Evolutionary conservation across 2,113 vertebrate species (phyloP), one percentile per base, ranked within the genome.

Genomic region (Equus przewalskii): DNA sequence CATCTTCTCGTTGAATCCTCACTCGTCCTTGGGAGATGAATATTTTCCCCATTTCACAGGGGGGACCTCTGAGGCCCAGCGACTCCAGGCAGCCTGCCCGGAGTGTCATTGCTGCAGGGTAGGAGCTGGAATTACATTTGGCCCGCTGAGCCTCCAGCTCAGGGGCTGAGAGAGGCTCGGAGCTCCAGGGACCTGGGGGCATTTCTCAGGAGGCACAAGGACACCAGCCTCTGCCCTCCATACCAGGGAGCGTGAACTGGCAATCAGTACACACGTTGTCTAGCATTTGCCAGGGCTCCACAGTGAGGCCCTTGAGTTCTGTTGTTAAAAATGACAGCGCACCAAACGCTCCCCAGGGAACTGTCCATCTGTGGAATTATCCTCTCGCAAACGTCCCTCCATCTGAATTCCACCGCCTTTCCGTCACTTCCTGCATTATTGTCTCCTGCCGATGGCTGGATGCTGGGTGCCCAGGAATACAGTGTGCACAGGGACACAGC

Each of bases 11-110:
- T 41, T 67, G 14, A 46, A 67, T 33, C 30, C n/a, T 54, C 36
- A 51, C 0, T 0, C 13, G 6, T 44, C 62, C 33, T 46, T 28
- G 49, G 19, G n/a, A 56, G n/a, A 11, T 36, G 7, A 60, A n/a
- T 30, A 21, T 18, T 51, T 19, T 13, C 62, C n/a, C 64, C 62
- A 0, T 21, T 30, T 88, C 56, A 18, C 41, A 67, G 62, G 12
- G 33, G 33, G 22, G 60, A 36, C 11, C 78, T 1, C 85, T 49
- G 70, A 69, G 80, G 41, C 62, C 88, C 10, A 1, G 33, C 80
- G 56, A 56, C 18, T 16, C 5, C 6, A n/a, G 26, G 78, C 7
- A 9, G 26, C 64, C 54, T 41, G 56, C 58, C 82, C 18, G 1
- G 3, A 30, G 62, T 64, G 69, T 72, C n/a, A 5, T 16, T 67